Conservation (phyloP, 2,113 vertebrate genomes). For the Campylorhamphus procurvoides region DNA sequence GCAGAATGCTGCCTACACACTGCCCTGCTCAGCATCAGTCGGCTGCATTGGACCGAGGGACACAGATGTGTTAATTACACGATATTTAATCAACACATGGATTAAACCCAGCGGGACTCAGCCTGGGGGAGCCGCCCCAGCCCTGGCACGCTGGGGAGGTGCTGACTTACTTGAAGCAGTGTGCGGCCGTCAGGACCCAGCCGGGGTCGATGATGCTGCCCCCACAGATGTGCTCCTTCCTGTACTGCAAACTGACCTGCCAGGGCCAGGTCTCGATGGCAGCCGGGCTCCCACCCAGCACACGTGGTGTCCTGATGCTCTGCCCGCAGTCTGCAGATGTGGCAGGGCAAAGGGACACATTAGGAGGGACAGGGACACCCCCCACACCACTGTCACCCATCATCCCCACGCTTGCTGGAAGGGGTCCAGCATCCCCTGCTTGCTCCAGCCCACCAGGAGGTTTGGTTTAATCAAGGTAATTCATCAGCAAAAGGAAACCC, state of each 20-base stretch:
- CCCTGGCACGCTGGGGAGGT: background rate
- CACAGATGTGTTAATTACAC: accelerated
- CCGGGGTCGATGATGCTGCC: conserved; percentile 82
- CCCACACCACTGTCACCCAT: background rate
- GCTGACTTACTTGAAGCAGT: conserved; percentile 80
- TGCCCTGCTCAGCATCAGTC: background rate
- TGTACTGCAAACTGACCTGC: conserved; percentile 89
- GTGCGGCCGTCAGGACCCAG: conserved; percentile 85
- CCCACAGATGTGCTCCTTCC: conserved; percentile 83
- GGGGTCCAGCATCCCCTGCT: background rate
- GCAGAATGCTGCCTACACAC: background rate
- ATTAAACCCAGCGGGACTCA: accelerated
- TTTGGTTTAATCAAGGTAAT: background rate
- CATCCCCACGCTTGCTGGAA: background rate
- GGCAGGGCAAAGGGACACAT: background rate
- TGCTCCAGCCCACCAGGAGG: background rate
- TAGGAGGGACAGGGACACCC: background rate
- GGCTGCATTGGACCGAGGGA: accelerated
- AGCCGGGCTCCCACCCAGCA: conserved; percentile 82
- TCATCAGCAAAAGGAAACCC: background rate
- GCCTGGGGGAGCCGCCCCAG: background rate
- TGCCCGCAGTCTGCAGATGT: conserved; percentile 78
- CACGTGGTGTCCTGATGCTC: conserved; percentile 51
- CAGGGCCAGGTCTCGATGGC: conserved; percentile 85
- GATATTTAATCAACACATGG: accelerated